These are phyloP conservation scores for Orchesella cincta DNA, from an alignment of 1,140 invertebrate species.

Conservation along the genomic window DNA sequence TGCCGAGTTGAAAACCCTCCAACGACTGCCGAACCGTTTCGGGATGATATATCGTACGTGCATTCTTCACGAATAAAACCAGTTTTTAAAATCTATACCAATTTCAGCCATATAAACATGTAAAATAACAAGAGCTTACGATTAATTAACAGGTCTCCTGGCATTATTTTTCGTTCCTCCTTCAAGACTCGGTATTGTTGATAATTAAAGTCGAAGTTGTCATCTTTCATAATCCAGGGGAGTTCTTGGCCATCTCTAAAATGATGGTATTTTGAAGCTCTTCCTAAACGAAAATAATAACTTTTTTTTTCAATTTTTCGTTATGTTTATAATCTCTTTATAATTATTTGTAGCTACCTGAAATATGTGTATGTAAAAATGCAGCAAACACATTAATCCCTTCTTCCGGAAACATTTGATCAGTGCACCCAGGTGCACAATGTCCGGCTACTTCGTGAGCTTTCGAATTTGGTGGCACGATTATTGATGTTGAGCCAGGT, in stretches of 20 bases:
- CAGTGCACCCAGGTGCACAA: not conserved
- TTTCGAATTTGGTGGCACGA: not conserved
- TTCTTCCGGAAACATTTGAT: not conserved
- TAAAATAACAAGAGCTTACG: not conserved
- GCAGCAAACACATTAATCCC: not conserved
- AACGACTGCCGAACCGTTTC: constrained; percentile 73
- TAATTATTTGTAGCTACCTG: not conserved
- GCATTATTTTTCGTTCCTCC: constrained; percentile 31
- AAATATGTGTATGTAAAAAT: not conserved
- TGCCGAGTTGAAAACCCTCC: constrained; percentile 86
- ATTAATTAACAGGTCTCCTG: constrained; percentile 36
- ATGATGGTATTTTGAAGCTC: constrained; percentile 64
- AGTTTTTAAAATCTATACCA: too few relatives aligned
- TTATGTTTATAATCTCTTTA: not conserved
- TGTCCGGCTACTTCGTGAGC: not conserved
- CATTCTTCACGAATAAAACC: too few relatives aligned
- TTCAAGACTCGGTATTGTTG: constrained; percentile 64
- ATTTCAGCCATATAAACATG: too few relatives aligned
- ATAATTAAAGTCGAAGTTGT: constrained; percentile 69
- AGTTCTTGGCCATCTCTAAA: constrained; percentile 65
- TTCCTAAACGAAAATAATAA: constrained; percentile 57
- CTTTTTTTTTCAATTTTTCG: too few relatives aligned
- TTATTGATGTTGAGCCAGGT: not conserved
- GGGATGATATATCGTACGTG: constrained; percentile 74
- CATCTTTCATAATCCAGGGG: constrained; percentile 66